These are phyloP conservation scores for Caradrina clavipalpis DNA, from an alignment of 2,888 invertebrate genomes.

Conservation along the genomic window DNA sequence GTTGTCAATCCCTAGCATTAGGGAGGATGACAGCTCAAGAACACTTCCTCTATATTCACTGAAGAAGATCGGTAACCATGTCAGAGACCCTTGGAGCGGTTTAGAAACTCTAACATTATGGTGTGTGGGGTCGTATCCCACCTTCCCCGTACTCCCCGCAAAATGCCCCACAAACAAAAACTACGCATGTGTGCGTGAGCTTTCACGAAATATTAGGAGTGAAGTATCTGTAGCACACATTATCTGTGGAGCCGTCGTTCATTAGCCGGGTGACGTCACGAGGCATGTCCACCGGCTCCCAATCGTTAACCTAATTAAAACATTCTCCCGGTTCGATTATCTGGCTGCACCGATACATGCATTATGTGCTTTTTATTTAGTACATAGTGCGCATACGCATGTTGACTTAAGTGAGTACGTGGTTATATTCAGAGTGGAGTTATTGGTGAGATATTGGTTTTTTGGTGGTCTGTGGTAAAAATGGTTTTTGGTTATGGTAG, in stretches of 20 bases:
- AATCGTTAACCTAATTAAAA: slow-evolving; percentile 85
- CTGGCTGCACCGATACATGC: slow-evolving; percentile 61
- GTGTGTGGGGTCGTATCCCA: too few relatives aligned
- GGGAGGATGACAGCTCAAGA: too few relatives aligned
- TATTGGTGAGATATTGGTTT: background rate
- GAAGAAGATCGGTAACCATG: too few relatives aligned
- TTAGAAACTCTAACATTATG: too few relatives aligned
- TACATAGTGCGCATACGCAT: slow-evolving; percentile 6
- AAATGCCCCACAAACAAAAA: background rate
- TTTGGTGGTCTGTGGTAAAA: slow-evolving; percentile 5
- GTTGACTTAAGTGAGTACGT: slow-evolving; percentile 9
- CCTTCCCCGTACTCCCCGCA: background rate
- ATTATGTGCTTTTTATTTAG: slow-evolving; percentile 45
- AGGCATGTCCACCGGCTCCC: slow-evolving; percentile 41
- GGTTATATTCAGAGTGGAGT: slow-evolving; percentile 3
- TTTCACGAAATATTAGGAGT: background rate
- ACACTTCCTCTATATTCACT: too few relatives aligned
- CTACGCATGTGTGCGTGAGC: slow-evolving; percentile 6
- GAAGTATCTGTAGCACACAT: slow-evolving; percentile 7
- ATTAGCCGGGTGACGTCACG: slow-evolving; percentile 63
- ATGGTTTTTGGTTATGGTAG: background rate
- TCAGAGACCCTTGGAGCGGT: too few relatives aligned
- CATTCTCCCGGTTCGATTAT: slow-evolving; percentile 75
- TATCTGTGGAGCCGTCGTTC: slow-evolving; percentile 53
- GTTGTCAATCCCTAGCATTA: too few relatives aligned